Evolutionary conservation across 2,113 vertebrate genomes (phyloP), one percentile per base, ranked within the genome.

Genomic region (Promerops cafer): DNA sequence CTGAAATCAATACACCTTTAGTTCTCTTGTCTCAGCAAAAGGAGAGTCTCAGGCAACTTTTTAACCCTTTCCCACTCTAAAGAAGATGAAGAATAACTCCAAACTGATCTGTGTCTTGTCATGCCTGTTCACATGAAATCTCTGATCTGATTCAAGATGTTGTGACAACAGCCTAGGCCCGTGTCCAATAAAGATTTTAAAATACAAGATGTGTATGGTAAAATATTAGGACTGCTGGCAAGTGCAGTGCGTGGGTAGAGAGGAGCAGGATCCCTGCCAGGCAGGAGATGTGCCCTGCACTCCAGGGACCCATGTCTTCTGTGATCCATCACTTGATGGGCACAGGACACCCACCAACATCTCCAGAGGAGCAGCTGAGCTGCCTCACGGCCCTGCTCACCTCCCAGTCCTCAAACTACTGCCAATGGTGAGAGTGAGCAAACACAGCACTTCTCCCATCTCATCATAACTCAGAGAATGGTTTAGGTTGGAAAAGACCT

Each of bases 1-100:
- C 13, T 82, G 75, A 89, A 96, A 97, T 97, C 96, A 94, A 94
- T 97, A 87, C 30, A 72, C 53, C 27, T 82, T 89, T 91, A 81
- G 50, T 93, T 94, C 77, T 81, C 87, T 75, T 86, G 69, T 93
- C 90, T 96, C 97, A 97, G 96, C 95, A 93, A 96, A 95, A 94
- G 60, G 22, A 93, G 56, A 79, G 39, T 64, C 69, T 76, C 35
- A 35, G 44, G 66, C 18, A 90, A 40, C 4, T 93, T 79, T 85
- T 93, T 96, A 97, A 97, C 94, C 56, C 82, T 75, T 96, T 87
- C 44, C 30, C 5, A 4, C 18, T 49, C 35, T 18, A 22, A 86
- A 59, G 20, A 69, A n/a, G 39, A 78, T 4, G 16, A 66, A 7
- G 45, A 85, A 39, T 44, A 90, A 63, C 11, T 45, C 28, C 3